phyloP scores from a whole-genome alignment of 2,888 invertebrate species.

The Nomada hirtipes region DNA sequence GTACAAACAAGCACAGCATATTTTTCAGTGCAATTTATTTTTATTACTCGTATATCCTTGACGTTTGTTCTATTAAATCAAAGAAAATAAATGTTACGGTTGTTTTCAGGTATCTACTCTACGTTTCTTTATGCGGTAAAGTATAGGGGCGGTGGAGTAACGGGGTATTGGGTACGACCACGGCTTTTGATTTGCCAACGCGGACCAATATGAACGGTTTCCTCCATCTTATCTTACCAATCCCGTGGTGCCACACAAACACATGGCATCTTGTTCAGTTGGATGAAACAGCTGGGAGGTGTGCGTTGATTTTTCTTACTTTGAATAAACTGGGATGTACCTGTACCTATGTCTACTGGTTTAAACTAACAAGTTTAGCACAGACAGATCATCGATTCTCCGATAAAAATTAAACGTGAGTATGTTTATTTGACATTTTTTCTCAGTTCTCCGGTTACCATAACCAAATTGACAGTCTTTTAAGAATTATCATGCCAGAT shows the following conservation, averaged over 20 bases:
- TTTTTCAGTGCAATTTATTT: no score
- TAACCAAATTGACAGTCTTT: slow-evolving; percentile 75
- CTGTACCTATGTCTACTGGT: slow-evolving; percentile 50
- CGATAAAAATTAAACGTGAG: slow-evolving; percentile 53
- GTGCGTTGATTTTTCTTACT: slow-evolving; percentile 60
- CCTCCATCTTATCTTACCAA: slow-evolving; percentile 69
- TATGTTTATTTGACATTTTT: slow-evolving; percentile 17
- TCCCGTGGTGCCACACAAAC: slow-evolving; percentile 80
- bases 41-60: no score
- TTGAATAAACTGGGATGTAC: slow-evolving; percentile 45
- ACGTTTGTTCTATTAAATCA: not conserved
- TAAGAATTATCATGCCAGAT: slow-evolving; percentile 6
- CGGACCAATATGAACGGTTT: slow-evolving; percentile 72
- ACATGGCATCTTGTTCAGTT: slow-evolving; percentile 69
- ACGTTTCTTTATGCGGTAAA: not conserved
- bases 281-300: slow-evolving; percentile 37
- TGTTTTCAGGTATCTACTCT: not conserved
- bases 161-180: slow-evolving; percentile 44
- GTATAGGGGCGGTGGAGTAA: slow-evolving; percentile 16
- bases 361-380: slow-evolving; percentile 40
- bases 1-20: no score
- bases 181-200: slow-evolving; percentile 73
- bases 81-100: not conserved
- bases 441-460: slow-evolving; percentile 62
- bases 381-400: slow-evolving; percentile 26